Evolutionary conservation across 2,888 invertebrate genomes (phyloP).

Genomic region (Coecobrya sp.): DNA sequence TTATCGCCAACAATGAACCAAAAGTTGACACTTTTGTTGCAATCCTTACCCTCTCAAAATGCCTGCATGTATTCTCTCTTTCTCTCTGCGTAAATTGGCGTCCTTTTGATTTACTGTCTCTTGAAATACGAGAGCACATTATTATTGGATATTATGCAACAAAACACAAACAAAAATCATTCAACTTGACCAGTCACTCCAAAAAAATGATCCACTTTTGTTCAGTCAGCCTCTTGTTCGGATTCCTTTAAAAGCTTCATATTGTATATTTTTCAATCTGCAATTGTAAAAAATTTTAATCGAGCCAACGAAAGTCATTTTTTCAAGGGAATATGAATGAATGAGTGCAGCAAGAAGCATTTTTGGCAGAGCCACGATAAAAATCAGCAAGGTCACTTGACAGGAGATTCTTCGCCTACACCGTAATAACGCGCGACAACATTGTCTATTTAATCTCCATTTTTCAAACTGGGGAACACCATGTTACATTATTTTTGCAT

Average conservation of each 20-base stretch:
- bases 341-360: constrained; percentile 36
- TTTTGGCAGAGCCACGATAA: constrained; percentile 52
- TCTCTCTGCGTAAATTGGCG: neutral
- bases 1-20: constrained; percentile 44
- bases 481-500: constrained; percentile 8
- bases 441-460: constrained; percentile 10
- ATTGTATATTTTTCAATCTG: neutral
- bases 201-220: constrained; percentile 40
- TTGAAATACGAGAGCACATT: constrained; percentile 31
- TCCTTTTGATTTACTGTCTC: constrained; percentile 56
- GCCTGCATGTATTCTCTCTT: neutral
- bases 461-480: constrained; percentile 38
- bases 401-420: constrained; percentile 32
- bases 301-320: neutral
- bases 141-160: constrained; percentile 24
- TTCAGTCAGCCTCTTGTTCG: neutral
- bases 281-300: constrained; percentile 18
- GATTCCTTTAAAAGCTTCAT: constrained; percentile 11
- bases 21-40: constrained; percentile 48
- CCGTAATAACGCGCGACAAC: neutral
- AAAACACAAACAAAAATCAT: neutral
- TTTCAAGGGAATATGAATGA: constrained; percentile 15
- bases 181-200: constrained; percentile 40
- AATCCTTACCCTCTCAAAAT: neutral
- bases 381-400: constrained; percentile 72